phyloP scores from a whole-genome alignment of 1,140 invertebrate species.

The Papilio polytes region DNA sequence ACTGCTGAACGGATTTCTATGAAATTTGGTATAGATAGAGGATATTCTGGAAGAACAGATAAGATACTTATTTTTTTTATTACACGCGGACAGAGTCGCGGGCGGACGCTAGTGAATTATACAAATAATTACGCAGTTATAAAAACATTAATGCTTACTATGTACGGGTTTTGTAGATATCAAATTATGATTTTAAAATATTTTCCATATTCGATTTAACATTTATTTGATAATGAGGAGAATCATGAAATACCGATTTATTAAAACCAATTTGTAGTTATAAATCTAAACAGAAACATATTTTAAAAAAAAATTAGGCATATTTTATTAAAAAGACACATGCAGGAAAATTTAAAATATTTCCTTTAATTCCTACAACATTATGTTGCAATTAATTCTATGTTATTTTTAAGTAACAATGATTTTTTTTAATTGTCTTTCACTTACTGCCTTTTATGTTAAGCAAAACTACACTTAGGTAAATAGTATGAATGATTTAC shows the following conservation, averaged over 20 bases:
- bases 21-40: neutral
- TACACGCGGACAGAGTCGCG: no score
- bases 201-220: neutral
- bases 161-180: no score
- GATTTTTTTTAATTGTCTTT: no score
- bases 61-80: no score
- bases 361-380: neutral
- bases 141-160: no score
- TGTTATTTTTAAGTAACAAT: no score
- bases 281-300: neutral
- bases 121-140: neutral
- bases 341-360: neutral
- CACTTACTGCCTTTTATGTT: no score
- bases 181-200: neutral
- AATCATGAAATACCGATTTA: neutral
- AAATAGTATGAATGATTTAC: neutral
- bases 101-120: no score
- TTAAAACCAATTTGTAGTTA: neutral
- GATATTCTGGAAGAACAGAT: no score
- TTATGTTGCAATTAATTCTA: neutral
- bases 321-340: neutral
- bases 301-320: neutral
- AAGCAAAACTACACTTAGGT: neutral
- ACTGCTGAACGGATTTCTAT: no score
- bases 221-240: neutral